Evolutionary conservation across 1,140 invertebrate species (phyloP), one percentile per base, ranked within the genome.

Genomic region (Lepidotrigona ventralis): DNA sequence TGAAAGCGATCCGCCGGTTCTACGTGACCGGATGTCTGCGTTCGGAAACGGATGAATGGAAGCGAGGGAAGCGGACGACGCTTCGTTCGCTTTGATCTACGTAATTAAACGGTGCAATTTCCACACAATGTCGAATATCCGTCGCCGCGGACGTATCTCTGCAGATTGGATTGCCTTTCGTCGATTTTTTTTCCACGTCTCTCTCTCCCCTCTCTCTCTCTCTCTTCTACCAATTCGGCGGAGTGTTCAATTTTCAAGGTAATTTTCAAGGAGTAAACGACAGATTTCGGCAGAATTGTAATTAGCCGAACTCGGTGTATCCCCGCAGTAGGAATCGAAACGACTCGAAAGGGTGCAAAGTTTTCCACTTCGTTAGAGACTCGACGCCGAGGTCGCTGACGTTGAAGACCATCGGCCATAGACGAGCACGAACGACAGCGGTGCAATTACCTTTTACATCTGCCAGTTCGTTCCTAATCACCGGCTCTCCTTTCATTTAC

Each of bases 41-140:
- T 58, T 74, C 29, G 72, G 12, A 39, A 74, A 58, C 72, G 72
- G 29, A 74, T 58, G 72, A 39, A 74, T 74, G 29, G 54, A 39
- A 23, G 21, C 54, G 54, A 58, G 54, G 8, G 26, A 33, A 39
- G 54, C 46, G 72, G 21, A 54, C 54, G 21, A 39, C 29, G 53
- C 26, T 46, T 46, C 14, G 29, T 74, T 58, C 72, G 26, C 72
- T 74, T 74, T 74, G 72, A 74, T 74, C 72, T 74, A 58, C 29
- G 72, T 74, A 74, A 74, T 74, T 74, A 74, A 74, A 74, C 54
- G 72, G 54, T 74, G 72, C 72, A 74, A 58, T 74, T 74, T 74
- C 72, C 54, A 74, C 72, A 74, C 72, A 74, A 74, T 74, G 51
- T 54, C 72, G 72, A 58, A 58, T 58, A 58, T 74, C 72, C 72